Evolutionary conservation across 1,140 invertebrate genomes (phyloP).

Genomic region (Heliothis subflexa): DNA sequence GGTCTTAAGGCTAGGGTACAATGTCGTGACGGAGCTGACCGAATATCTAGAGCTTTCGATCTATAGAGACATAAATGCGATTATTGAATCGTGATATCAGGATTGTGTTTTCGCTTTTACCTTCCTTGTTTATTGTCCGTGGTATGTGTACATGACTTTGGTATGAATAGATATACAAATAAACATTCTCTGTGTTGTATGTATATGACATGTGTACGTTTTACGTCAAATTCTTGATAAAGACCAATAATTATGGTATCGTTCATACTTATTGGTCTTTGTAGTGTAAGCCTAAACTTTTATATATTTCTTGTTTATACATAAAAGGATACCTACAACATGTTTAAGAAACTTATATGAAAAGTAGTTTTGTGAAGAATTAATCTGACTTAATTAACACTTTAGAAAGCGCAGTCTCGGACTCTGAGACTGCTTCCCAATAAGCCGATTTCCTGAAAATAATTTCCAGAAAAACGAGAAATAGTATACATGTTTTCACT

Average conservation of each 20-base stretch:
- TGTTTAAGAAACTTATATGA: not conserved
- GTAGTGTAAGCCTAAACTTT: no score
- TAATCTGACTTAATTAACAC: not conserved
- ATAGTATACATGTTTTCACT: no score
- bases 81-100: constrained; percentile 21
- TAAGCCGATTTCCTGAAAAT: no score
- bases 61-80: constrained; percentile 6
- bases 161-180: not conserved
- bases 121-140: not conserved
- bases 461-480: no score
- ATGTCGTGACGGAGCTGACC: constrained; percentile 41
- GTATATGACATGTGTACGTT: not conserved
- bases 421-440: no score
- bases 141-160: not conserved
- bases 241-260: no score
- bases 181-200: no score
- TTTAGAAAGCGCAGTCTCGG: no score
- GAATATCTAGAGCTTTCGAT: constrained; percentile 43
- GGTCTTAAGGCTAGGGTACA: constrained; percentile 38
- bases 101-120: constrained; percentile 12
- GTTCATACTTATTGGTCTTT: no score
- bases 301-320: not conserved
- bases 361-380: not conserved
- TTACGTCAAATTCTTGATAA: no score
- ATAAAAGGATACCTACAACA: not conserved